Evolutionary conservation across 1,140 invertebrate genomes (phyloP).

Genomic region (Drosophila pseudoobscura): DNA sequence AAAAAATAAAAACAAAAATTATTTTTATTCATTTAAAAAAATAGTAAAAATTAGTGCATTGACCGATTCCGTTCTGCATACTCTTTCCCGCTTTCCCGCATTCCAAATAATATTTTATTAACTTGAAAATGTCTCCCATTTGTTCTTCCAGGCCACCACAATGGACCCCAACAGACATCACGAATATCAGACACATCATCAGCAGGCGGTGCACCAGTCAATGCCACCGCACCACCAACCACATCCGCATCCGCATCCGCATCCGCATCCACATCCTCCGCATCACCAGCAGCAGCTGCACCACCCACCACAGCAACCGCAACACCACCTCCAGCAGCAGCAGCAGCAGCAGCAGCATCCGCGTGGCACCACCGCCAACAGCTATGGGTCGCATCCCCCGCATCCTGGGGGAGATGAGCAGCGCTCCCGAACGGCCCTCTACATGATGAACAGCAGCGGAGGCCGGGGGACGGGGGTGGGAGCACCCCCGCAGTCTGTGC

Average conservation of each 20-base stretch:
- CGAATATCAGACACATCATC: slow-evolving; percentile 78
- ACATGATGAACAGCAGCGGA: slow-evolving; percentile 27
- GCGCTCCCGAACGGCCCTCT: slow-evolving; percentile 46
- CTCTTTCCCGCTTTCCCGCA: no score
- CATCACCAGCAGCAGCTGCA: slow-evolving; percentile 30
- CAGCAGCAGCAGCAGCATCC: slow-evolving; percentile 50
- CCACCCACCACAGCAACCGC: slow-evolving; percentile 32
- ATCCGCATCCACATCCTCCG: slow-evolving; percentile 35
- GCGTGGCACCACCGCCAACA: slow-evolving; percentile 29
- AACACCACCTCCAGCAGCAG: slow-evolving; percentile 36
- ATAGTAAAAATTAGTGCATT: no score
- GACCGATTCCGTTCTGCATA: no score
- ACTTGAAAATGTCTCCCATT: background rate
- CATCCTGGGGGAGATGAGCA: slow-evolving; percentile 17
- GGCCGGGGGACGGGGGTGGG: background rate
- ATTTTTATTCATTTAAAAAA: no score
- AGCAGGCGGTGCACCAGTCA: slow-evolving; percentile 38
- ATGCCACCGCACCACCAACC: slow-evolving; percentile 40
- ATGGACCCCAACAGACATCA: slow-evolving; percentile 79
- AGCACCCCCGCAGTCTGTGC: slow-evolving; percentile 40
- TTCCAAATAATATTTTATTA: no score
- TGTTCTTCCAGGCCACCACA: slow-evolving; percentile 47
- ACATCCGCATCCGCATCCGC: slow-evolving; percentile 32
- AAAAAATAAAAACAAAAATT: no score
- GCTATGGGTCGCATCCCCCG: slow-evolving; percentile 25